Evolutionary conservation across 2,113 vertebrate genomes (phyloP).

Genomic region (Seriola dumerili): DNA sequence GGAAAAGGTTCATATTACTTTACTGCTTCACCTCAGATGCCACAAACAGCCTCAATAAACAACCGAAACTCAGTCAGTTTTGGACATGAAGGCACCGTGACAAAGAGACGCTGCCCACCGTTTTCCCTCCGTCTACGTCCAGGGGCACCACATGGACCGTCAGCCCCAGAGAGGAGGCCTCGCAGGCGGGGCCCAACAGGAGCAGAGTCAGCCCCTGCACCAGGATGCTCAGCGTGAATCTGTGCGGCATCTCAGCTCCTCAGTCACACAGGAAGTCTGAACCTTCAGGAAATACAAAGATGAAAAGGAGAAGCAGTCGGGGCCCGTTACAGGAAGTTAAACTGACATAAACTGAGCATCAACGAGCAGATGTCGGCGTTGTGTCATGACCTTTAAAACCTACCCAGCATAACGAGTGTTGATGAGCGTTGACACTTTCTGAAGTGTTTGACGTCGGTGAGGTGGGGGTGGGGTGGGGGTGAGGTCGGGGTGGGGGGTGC

Average conservation of each 20-base stretch:
- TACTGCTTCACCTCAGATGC: background rate
- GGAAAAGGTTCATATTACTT: background rate
- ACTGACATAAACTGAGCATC: background rate
- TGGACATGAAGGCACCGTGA: background rate
- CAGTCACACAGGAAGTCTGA: background rate
- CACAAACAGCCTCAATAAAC: background rate
- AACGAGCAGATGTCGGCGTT: background rate
- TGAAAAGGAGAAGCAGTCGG: background rate
- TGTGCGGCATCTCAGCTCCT: constrained; percentile 53
- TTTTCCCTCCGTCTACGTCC: constrained; percentile 38
- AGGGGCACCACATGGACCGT: constrained; percentile 70
- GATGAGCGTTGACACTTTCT: background rate
- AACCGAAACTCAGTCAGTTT: background rate
- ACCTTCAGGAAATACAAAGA: constrained; percentile 9
- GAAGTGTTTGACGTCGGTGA: background rate
- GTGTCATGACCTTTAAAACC: background rate
- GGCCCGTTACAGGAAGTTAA: background rate
- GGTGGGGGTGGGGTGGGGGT: background rate
- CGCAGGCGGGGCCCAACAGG: background rate
- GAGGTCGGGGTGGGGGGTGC: too few relatives aligned
- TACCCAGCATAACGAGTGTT: background rate
- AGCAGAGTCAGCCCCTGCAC: constrained; percentile 57
- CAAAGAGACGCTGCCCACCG: constrained; percentile 19
- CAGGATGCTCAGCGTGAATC: constrained; percentile 8
- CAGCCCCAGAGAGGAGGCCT: constrained; percentile 72